These are phyloP conservation scores for Hassar affinis DNA, from an alignment of 2,113 vertebrate species.

Conservation along the genomic window DNA sequence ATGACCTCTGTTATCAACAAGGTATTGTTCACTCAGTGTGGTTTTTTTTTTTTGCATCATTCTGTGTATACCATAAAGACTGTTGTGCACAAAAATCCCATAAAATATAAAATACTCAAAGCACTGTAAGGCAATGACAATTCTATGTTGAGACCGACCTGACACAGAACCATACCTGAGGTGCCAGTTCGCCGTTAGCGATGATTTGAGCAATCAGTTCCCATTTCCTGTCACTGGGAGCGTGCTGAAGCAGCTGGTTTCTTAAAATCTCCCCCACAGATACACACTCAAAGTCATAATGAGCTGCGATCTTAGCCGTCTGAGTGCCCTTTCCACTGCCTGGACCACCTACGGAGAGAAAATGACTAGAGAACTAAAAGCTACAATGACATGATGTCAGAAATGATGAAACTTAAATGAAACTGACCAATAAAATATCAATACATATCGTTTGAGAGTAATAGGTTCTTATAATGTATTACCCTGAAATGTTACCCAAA, in stretches of 20 bases:
- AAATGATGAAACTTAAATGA: background rate
- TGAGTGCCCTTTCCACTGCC: slow-evolving; percentile 73
- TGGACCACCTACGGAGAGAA: slow-evolving; percentile 62
- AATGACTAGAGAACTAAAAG: background rate
- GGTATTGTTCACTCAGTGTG: no score
- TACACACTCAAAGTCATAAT: slow-evolving; percentile 62
- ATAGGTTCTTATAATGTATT: background rate
- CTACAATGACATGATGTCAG: background rate
- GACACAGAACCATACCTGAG: slow-evolving; percentile 49
- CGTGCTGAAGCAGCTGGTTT: slow-evolving; percentile 65
- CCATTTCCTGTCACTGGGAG: slow-evolving; percentile 69
- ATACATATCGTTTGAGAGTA: background rate
- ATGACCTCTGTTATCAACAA: no score
- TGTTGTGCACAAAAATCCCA: no score
- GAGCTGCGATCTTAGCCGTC: slow-evolving; percentile 63
- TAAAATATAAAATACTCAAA: background rate
- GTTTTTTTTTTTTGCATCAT: no score
- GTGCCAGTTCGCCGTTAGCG: slow-evolving; percentile 60
- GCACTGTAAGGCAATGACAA: background rate
- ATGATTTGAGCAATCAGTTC: slow-evolving; percentile 72
- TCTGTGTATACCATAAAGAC: no score
- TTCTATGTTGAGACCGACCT: background rate
- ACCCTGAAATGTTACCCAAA: background rate
- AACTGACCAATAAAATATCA: background rate
- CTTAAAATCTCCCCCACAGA: slow-evolving; percentile 70